These are phyloP conservation scores for Camelus dromedarius DNA, from an alignment of 2,113 vertebrate genomes.

Conservation along the genomic window DNA sequence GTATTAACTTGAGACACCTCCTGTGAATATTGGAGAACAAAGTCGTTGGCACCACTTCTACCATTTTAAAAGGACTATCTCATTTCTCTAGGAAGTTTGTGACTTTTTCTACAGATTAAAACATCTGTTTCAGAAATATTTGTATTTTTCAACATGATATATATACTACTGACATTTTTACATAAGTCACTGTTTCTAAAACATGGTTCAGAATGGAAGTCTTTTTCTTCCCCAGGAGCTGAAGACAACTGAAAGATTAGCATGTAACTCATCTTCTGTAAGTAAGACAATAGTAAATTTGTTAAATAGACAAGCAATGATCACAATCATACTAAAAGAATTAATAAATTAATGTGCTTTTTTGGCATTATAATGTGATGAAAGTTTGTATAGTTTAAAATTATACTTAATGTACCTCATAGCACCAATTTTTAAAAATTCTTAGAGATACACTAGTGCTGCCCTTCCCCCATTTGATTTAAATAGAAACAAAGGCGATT, in stretches of 20 bases:
- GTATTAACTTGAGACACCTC: not conserved
- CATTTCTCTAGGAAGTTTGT: not conserved
- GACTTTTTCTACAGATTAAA: slow-evolving; percentile 20
- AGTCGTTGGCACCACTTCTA: not conserved
- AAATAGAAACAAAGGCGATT: not conserved
- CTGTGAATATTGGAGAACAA: not conserved
- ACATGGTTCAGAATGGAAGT: not conserved
- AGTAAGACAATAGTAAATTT: slow-evolving; percentile 50
- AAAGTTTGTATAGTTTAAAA: slow-evolving; percentile 62
- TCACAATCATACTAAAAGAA: slow-evolving; percentile 56
- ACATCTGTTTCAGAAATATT: not conserved
- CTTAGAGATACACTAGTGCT: not conserved
- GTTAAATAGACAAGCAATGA: slow-evolving; percentile 66
- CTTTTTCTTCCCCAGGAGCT: not conserved
- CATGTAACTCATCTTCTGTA: not conserved
- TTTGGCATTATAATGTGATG: slow-evolving; percentile 76
- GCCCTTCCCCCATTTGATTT: not conserved
- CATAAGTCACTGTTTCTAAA: not conserved
- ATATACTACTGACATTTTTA: not conserved
- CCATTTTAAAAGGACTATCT: not conserved
- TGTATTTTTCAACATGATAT: not conserved
- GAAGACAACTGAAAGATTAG: not conserved
- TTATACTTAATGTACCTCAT: slow-evolving; percentile 37
- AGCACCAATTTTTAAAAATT: not conserved
- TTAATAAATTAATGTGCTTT: slow-evolving; percentile 77